Evolutionary conservation across 2,113 vertebrate genomes (phyloP).

Genomic region (Charadrius vociferus): DNA sequence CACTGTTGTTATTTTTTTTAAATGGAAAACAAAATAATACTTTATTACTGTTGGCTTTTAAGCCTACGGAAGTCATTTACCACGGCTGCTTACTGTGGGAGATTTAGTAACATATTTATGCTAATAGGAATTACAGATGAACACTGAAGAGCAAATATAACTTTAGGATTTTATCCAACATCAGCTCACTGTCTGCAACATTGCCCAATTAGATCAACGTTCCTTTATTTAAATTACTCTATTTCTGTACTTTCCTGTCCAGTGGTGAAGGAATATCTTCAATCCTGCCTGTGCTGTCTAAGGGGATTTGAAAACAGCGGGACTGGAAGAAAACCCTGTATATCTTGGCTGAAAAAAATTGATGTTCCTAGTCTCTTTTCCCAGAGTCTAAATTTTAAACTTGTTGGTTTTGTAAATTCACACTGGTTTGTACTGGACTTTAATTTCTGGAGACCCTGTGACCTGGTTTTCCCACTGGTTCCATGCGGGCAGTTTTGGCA

Average conservation of each 20-base stretch:
- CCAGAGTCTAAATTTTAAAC: neutral
- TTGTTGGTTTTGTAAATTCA: constrained; percentile 35
- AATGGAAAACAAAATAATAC: constrained; percentile 5
- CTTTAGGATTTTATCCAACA: constrained; percentile 33
- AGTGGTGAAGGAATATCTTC: neutral
- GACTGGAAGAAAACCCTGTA: neutral
- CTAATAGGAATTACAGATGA: constrained; percentile 11
- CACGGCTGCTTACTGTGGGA: constrained; percentile 9
- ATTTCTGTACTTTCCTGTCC: neutral
- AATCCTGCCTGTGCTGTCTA: neutral
- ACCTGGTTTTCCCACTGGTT: neutral
- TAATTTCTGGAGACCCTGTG: neutral
- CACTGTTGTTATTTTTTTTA: neutral
- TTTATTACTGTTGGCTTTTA: constrained; percentile 20
- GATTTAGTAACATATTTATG: constrained; percentile 27
- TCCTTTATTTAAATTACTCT: constrained; percentile 10
- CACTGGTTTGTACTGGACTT: neutral
- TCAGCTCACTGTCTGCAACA: neutral
- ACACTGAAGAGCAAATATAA: constrained; percentile 1
- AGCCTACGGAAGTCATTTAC: neutral
- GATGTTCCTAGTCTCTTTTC: neutral
- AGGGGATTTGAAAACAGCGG: constrained; percentile 13
- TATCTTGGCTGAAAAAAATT: constrained; percentile 28
- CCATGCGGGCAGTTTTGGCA: neutral
- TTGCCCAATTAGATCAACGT: neutral